Evolutionary conservation across 2,113 vertebrate genomes (phyloP).

Genomic region (Opisthocomus hoazin): DNA sequence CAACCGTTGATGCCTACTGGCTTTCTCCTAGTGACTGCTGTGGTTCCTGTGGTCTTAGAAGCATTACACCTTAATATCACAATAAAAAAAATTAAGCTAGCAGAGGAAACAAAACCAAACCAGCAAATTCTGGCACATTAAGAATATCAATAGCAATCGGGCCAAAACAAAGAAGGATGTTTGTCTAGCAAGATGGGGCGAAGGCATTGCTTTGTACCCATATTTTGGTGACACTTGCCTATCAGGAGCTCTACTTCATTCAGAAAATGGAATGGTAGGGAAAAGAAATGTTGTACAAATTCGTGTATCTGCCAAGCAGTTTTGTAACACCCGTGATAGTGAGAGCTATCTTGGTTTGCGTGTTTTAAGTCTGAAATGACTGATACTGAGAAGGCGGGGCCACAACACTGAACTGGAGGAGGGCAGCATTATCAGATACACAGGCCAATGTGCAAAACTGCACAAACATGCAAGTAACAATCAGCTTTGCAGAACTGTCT

Average conservation of each 20-base stretch:
- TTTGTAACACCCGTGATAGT: background rate
- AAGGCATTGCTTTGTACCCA: background rate
- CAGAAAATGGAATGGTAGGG: background rate
- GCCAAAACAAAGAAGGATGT: background rate
- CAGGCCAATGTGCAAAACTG: background rate
- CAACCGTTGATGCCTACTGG: background rate
- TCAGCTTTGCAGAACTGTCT: background rate
- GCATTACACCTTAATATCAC: background rate
- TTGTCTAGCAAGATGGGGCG: background rate
- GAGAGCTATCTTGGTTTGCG: background rate
- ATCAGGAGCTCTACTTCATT: background rate
- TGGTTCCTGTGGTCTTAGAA: background rate
- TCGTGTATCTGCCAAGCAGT: background rate
- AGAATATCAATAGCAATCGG: background rate
- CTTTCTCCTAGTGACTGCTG: background rate
- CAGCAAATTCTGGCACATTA: background rate
- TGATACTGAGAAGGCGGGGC: background rate
- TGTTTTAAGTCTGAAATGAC: background rate
- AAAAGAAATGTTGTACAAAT: background rate
- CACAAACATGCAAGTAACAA: background rate
- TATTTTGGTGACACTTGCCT: background rate
- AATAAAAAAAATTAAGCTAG: background rate
- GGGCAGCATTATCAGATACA: background rate
- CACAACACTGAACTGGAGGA: background rate
- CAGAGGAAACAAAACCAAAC: background rate